A percentile compares a stretch with the other conserved stretches of the same genome.
Conservation (phyloP, 2,113 vertebrate species). For the Thamnaconus septentrionalis region DNA sequence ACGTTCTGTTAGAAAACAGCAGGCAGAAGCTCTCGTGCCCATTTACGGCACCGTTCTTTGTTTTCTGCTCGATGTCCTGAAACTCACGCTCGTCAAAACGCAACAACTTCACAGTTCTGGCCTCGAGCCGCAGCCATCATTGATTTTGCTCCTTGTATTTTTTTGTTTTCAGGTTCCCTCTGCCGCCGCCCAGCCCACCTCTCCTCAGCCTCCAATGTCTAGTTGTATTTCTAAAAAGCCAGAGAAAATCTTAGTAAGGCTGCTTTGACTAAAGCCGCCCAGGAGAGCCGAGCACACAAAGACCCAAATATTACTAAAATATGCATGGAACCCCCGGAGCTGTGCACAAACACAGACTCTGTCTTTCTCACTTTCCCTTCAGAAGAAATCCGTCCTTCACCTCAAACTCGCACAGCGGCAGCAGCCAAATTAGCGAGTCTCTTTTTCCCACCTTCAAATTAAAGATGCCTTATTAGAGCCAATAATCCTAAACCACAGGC, state of each 20-base stretch:
- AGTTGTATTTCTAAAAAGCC: conserved; percentile 3
- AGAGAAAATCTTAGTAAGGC: conserved; percentile 1
- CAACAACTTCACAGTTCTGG: background rate
- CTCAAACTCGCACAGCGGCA: background rate
- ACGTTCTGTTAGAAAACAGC: too few species aligned
- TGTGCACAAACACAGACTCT: conserved; percentile 20
- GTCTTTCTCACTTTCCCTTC: conserved; percentile 17
- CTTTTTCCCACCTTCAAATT: too few species aligned
- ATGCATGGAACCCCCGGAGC: conserved; percentile 42
- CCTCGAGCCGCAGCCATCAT: conserved; percentile 1
- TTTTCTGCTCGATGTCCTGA: too few species aligned
- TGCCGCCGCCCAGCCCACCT: background rate
- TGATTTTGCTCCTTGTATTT: background rate
- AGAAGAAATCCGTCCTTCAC: background rate
- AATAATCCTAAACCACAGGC: too few species aligned
- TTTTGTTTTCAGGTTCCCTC: background rate
- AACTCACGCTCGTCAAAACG: conserved; percentile 2
- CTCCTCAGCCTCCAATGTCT: background rate
- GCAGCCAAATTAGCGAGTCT: background rate
- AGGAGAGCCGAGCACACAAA: conserved; percentile 22
- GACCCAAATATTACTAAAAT: conserved; percentile 43
- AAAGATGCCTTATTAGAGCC: too few species aligned
- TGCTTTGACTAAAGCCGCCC: conserved; percentile 27
- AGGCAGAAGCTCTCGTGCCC: too few species aligned
- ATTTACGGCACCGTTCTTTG: too few species aligned